A percentile compares a stretch with the other conserved stretches of the same genome.
phyloP scores from a whole-genome alignment of 2,888 invertebrate genomes.

The Hypselothyrea guttata region DNA sequence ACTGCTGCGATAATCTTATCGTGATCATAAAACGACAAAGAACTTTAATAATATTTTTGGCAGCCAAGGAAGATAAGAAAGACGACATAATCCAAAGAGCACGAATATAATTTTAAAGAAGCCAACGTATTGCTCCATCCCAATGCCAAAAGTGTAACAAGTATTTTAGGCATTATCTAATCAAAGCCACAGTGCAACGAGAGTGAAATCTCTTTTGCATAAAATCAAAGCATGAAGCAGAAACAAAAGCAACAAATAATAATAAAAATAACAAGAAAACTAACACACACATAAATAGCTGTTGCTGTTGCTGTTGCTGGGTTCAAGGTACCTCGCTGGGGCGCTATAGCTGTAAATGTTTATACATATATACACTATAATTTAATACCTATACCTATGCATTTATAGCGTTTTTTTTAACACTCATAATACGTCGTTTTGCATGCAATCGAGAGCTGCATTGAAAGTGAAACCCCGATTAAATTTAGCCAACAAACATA shows the following conservation, averaged over 20 bases:
- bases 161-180: constrained; percentile 54
- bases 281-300: no score
- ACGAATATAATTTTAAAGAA: constrained; percentile 2
- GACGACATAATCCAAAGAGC: constrained; percentile 25
- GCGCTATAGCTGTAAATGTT: constrained; percentile 36
- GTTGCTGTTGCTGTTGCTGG: constrained; percentile 8
- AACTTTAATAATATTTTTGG: constrained; percentile 4
- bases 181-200: constrained; percentile 41
- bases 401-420: background rate
- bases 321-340: constrained; percentile 51
- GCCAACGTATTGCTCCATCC: background rate
- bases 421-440: constrained; percentile 35
- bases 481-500: constrained; percentile 29
- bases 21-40: constrained; percentile 16
- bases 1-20: constrained; percentile 46
- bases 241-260: constrained; percentile 22
- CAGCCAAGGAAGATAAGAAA: constrained; percentile 8
- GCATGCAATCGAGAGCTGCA: constrained; percentile 52
- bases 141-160: background rate
- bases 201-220: constrained; percentile 46
- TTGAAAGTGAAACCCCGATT: constrained; percentile 48
- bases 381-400: background rate
- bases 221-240: constrained; percentile 28
- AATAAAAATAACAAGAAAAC: constrained; percentile 20
- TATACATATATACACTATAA: constrained; percentile 4